phyloP scores from a whole-genome alignment of 2,113 vertebrate genomes.

The Ptyas mucosa region DNA sequence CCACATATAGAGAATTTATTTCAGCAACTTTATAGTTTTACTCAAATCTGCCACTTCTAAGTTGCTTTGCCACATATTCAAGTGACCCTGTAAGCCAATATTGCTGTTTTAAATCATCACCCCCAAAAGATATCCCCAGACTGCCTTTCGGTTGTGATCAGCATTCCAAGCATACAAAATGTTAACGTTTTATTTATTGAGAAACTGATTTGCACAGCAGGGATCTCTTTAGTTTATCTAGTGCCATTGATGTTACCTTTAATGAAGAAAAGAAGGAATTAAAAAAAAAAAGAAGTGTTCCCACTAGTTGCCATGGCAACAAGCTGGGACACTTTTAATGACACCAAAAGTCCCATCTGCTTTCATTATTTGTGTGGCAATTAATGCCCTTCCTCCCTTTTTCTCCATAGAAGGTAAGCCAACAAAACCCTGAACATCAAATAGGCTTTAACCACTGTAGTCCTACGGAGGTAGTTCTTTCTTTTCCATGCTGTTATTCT shows the following conservation, averaged over 20 bases:
- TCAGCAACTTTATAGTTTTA: neutral
- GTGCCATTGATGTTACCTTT: constrained; percentile 57
- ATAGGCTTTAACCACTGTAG: neutral
- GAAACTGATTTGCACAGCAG: constrained; percentile 59
- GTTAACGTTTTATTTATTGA: constrained; percentile 62
- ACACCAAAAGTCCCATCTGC: constrained; percentile 62
- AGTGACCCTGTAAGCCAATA: constrained; percentile 11
- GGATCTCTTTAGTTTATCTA: constrained; percentile 61
- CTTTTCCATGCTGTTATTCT: neutral
- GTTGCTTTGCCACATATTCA: neutral
- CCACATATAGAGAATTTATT: neutral
- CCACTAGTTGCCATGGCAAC: constrained; percentile 57
- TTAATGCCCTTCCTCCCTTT: constrained; percentile 48
- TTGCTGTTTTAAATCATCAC: neutral
- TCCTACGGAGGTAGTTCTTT: neutral
- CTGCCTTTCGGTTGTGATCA: constrained; percentile 50
- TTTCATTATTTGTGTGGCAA: constrained; percentile 61
- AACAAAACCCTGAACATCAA: neutral
- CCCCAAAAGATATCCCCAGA: constrained; percentile 49
- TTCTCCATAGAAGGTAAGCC: neutral
- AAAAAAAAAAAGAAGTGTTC: constrained; percentile 60
- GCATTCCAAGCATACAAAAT: constrained; percentile 57
- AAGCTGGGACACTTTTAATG: constrained; percentile 54
- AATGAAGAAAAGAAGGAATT: constrained; percentile 68
- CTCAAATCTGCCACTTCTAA: neutral